phyloP scores from a whole-genome alignment of 1,140 invertebrate species.

The Bombus soroeensis region DNA sequence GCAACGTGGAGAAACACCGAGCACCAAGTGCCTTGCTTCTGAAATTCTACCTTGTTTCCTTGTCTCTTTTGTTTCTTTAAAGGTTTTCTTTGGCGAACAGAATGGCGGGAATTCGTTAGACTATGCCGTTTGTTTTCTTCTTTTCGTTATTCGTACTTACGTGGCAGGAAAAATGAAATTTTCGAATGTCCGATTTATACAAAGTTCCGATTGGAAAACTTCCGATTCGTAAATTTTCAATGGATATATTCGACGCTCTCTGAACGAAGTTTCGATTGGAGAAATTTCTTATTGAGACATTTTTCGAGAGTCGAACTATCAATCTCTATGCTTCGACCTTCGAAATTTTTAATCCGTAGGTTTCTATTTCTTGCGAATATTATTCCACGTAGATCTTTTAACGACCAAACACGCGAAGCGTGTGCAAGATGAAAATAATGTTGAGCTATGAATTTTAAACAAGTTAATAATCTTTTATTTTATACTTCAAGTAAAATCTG shows the following conservation, averaged over 20 bases:
- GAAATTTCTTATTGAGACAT: background rate
- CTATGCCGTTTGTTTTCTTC: background rate
- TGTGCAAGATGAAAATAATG: background rate
- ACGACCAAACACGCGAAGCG: too few species aligned
- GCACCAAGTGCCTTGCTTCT: background rate
- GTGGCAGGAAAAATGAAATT: background rate
- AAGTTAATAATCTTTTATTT: too few species aligned
- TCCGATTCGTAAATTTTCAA: background rate
- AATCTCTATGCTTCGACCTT: background rate
- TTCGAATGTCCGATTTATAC: background rate
- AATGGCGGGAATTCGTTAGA: background rate
- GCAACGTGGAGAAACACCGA: background rate
- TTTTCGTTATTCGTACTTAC: background rate
- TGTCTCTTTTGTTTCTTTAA: background rate
- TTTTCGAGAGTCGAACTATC: background rate
- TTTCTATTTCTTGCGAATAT: background rate
- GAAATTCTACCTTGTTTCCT: background rate
- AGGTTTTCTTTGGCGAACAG: background rate
- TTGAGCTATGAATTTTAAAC: too few species aligned
- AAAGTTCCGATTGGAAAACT: background rate
- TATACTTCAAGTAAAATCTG: too few species aligned
- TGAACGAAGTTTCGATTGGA: background rate
- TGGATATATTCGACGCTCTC: background rate
- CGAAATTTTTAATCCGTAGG: background rate
- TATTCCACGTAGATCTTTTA: too few species aligned